Evolutionary conservation across 2,113 vertebrate genomes (phyloP).

Genomic region (Sander lucioperca): DNA sequence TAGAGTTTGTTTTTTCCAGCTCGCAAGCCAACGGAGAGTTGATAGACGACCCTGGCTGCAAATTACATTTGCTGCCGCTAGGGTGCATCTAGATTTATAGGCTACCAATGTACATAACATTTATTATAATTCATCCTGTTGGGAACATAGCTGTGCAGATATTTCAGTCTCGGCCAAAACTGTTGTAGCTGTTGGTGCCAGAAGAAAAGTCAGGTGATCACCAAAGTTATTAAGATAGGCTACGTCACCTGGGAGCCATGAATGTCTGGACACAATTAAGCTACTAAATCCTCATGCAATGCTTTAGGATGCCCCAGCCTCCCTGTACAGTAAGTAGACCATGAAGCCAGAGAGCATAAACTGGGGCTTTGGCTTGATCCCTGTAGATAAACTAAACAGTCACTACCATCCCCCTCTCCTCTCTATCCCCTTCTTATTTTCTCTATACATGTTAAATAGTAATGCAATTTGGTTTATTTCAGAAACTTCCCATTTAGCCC

Average conservation of each 20-base stretch:
- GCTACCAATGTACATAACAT: too few relatives aligned
- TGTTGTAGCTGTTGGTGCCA: too few relatives aligned
- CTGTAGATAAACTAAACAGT: conserved; percentile 3
- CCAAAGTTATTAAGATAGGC: background rate
- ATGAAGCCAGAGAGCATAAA: conserved; percentile 4
- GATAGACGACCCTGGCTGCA: too few relatives aligned
- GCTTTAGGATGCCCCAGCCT: too few relatives aligned
- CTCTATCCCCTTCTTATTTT: background rate
- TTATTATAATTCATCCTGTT: too few relatives aligned
- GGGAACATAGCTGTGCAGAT: too few relatives aligned
- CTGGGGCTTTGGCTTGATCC: conserved; percentile 30
- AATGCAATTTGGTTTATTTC: conserved; percentile 8
- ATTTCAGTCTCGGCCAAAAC: too few relatives aligned
- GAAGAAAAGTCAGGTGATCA: background rate
- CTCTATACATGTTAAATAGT: conserved; percentile 15
- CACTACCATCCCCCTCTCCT: background rate
- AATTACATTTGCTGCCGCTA: too few relatives aligned
- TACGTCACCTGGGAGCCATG: background rate
- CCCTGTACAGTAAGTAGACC: background rate
- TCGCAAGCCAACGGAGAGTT: too few relatives aligned
- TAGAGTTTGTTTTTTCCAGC: too few relatives aligned
- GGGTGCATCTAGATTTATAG: too few relatives aligned
- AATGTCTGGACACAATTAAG: background rate
- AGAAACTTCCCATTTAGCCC: conserved; percentile 5
- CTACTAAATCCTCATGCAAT: too few relatives aligned